Evolutionary conservation across 2,797 vertebrate genomes (phyloP), one percentile per base, ranked within the genome.

Genomic region (Graptemys geographica): DNA sequence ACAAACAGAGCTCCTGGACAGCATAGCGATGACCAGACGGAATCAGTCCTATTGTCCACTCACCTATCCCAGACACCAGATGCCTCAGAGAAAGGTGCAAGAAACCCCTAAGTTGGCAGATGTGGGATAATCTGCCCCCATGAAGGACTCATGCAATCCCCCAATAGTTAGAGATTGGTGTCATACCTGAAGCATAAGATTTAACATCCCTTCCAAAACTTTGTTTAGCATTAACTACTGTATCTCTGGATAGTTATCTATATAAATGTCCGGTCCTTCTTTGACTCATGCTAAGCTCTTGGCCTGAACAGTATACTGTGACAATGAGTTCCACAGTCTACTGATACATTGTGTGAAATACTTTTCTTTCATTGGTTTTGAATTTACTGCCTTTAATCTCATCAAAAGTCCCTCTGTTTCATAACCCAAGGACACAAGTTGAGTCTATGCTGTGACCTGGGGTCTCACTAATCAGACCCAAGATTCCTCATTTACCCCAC

Each of bases 341-440:
- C 23, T 28, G 7, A 28, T 79, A 16, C 19, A 79, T 31, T 8
- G 0, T 8, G 8, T 4, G 2, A 0, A 3, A 59, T 7, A 3
- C 10, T 47, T 69, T 69, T 53, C 47, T 93, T 82, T 11, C 15
- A 13, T 44, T 37, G n/a, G n/a, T 79, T 83, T 72, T n/a, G 31
- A 59, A 3, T 57, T 52, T 18, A 25, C 44, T 27, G 56, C 13
- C 52, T 53, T 25, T 37, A 44, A 53, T 23, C 25, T 79, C 52
- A 47, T 31, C n/a, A 72, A 37, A 72, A 23, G n/a, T 72, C 7
- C 52, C 5, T 69, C 25, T 37, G 5, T 93, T 52, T 37, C 55
- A 27, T 2, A 13, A 78, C n/a, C 18, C 16, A 13, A 11, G 31
- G 25, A 13, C n/a, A 19, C 28, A 28, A 15, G 6, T 18, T 33